Evolutionary conservation across 2,888 invertebrate genomes (phyloP).

Genomic region (Eretmocerus hayati): DNA sequence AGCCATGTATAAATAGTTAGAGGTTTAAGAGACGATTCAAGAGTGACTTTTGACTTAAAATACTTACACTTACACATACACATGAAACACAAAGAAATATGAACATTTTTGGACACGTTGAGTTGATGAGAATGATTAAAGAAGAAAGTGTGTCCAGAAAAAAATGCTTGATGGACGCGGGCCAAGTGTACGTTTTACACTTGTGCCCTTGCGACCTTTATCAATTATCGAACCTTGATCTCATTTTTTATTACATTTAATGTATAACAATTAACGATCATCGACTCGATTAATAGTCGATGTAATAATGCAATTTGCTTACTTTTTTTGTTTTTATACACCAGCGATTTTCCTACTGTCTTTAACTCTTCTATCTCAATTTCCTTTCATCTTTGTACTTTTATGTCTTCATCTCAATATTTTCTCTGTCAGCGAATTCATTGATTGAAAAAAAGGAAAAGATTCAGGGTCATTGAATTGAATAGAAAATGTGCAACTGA

Average conservation of each 20-base stretch:
- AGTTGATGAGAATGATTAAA: slow-evolving; percentile 13
- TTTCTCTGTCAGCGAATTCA: no score
- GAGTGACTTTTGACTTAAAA: slow-evolving; percentile 1
- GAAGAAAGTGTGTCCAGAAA: slow-evolving; percentile 21
- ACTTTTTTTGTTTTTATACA: slow-evolving; percentile 7
- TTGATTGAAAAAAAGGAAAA: no score
- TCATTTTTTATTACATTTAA: slow-evolving; percentile 38
- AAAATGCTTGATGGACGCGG: slow-evolving; percentile 17
- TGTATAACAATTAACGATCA: slow-evolving; percentile 28
- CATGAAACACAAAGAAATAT: slow-evolving; percentile 1
- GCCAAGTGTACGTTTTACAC: slow-evolving; percentile 17
- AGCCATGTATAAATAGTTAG: slow-evolving; percentile 9
- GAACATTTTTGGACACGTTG: no score
- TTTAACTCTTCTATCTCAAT: slow-evolving; percentile 8
- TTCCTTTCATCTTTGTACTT: slow-evolving; percentile 13
- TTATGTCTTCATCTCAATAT: slow-evolving; percentile 10
- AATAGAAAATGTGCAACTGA: no score
- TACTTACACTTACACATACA: slow-evolving; percentile 3
- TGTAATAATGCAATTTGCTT: slow-evolving; percentile 21
- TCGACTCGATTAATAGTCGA: slow-evolving; percentile 25
- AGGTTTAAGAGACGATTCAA: slow-evolving; percentile 10
- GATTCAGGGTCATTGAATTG: no score
- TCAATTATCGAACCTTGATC: slow-evolving; percentile 42
- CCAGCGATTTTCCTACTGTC: slow-evolving; percentile 35
- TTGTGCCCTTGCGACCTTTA: slow-evolving; percentile 30